Base-by-base conservation (phyloP, 2,113 vertebrate genomes). In the Amia ocellicauda region DNA sequence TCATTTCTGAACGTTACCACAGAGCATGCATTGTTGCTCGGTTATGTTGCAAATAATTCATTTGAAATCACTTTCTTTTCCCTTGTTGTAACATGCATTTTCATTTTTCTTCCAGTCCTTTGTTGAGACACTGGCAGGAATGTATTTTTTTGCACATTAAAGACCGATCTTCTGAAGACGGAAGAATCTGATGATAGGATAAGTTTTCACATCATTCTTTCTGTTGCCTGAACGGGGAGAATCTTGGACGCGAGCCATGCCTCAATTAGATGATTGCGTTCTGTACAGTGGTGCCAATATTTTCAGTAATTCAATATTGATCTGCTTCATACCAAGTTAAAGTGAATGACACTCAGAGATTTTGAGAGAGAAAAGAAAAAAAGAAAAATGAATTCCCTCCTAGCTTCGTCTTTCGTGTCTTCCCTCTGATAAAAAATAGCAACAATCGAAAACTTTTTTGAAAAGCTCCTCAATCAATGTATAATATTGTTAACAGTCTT, bases 211-310 rank as follows among this genome's bases (percentile, higher is more conserved):
- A 55, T 23, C 52, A 50, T 50, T n/a, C 58, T 40, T 14, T 71
- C 17, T 40, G 31, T 55, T 60, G n/a, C 40, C 31, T 55, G 4
- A 36, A 5, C 5, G 16, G 45, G 45, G 45, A n/a, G 45, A 5
- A 17, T 16, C 36, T 65, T 68, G 63, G 68, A 73, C 60, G 67
- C 51, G 66, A 52, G 69, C 60, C 75, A 70, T 50, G 45, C 54
- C 64, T 69, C 61, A 58, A 41, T 76, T 66, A 64, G 60, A 68
- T 31, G 62, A 66, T 69, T 45, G 56, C 58, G 52, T 43, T 45
- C 29, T 67, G 8, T 20, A 43, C 27, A 24, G 66, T 63, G 36
- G 68, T 76, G 73, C 73, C 72, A 71, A 41, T 72, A 66, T 66
- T 62, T 66, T 51, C 9, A 1, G 69, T 67, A 70, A 70, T 70